Evolutionary conservation across 2,888 invertebrate species (phyloP).

Genomic region (Parelbella ahira): DNA sequence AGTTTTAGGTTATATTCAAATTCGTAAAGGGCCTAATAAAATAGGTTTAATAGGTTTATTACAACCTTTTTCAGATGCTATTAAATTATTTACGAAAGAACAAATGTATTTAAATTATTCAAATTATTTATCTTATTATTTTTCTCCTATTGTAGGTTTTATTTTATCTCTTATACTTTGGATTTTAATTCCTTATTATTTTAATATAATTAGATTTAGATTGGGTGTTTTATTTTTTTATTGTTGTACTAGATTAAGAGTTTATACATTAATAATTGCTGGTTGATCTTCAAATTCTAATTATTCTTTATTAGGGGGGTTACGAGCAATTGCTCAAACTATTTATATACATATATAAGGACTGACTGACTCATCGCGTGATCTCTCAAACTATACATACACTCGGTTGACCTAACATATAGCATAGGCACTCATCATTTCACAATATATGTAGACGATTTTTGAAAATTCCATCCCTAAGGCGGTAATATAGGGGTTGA

Average conservation of each 20-base stretch:
- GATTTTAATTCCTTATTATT: conserved; percentile 79
- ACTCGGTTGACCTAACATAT: no score
- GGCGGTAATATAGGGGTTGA: no score
- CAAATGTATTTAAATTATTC: conserved; percentile 77
- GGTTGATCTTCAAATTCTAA: conserved; percentile 88
- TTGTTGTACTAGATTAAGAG: conserved; percentile 82
- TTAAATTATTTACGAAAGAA: conserved; percentile 86
- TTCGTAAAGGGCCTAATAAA: conserved; percentile 79
- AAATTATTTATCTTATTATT: conserved; percentile 82
- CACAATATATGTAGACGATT: no score
- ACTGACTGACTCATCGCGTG: no score
- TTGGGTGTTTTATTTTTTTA: conserved; percentile 84
- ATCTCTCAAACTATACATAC: no score
- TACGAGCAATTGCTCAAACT: conserved; percentile 85
- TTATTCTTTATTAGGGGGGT: conserved; percentile 85
- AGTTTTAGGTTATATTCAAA: conserved; percentile 85
- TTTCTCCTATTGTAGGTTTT: conserved; percentile 81
- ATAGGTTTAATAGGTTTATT: conserved; percentile 50
- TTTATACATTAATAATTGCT: conserved; percentile 82
- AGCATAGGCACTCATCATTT: no score
- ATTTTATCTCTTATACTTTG: conserved; percentile 82
- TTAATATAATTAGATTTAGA: conserved; percentile 77
- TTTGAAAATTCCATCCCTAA: no score
- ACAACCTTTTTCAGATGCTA: conserved; percentile 86
- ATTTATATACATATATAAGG: no score